phyloP scores from a whole-genome alignment of 1,140 invertebrate species.

The Drosophila nikananu region DNA sequence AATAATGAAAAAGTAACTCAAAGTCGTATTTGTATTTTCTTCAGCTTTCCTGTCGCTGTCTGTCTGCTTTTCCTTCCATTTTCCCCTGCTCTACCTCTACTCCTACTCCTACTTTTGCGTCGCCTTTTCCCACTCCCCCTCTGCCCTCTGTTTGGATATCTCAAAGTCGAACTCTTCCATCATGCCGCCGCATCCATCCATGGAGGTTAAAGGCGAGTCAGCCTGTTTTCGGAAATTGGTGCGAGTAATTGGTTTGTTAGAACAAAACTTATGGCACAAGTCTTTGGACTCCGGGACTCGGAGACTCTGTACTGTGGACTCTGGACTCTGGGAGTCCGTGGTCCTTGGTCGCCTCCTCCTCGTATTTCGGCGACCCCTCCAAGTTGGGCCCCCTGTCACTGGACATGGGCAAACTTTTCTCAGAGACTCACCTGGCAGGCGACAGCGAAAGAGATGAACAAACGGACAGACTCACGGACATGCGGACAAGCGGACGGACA shows the following conservation, averaged over 20 bases:
- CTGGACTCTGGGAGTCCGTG: neutral
- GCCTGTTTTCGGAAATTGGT: slow-evolving; percentile 75
- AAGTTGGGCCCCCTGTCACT: slow-evolving; percentile 36
- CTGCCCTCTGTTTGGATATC: slow-evolving; percentile 27
- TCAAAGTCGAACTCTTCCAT: slow-evolving; percentile 81
- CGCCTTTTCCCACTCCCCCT: neutral
- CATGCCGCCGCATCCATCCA: slow-evolving; percentile 46
- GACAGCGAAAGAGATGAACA: slow-evolving; percentile 41
- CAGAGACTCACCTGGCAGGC: slow-evolving; percentile 49
- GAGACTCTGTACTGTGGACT: neutral
- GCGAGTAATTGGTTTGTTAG: slow-evolving; percentile 83
- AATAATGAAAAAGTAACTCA: slow-evolving; percentile 83
- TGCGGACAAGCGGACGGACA: slow-evolving; percentile 46
- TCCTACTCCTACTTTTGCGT: too few species aligned
- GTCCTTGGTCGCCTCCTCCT: neutral
- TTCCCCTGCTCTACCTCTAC: neutral
- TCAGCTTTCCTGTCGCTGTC: slow-evolving; percentile 46
- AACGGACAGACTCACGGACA: slow-evolving; percentile 9
- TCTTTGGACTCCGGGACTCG: slow-evolving; percentile 1
- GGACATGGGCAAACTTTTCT: slow-evolving; percentile 72
- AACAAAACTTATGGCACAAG: slow-evolving; percentile 75
- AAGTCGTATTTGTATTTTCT: slow-evolving; percentile 82
- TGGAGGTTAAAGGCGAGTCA: slow-evolving; percentile 61
- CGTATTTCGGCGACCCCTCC: slow-evolving; percentile 11
- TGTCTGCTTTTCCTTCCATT: slow-evolving; percentile 1